These are phyloP conservation scores for Stenichneumon culpator DNA, from an alignment of 2,888 invertebrate species.

Conservation along the genomic window DNA sequence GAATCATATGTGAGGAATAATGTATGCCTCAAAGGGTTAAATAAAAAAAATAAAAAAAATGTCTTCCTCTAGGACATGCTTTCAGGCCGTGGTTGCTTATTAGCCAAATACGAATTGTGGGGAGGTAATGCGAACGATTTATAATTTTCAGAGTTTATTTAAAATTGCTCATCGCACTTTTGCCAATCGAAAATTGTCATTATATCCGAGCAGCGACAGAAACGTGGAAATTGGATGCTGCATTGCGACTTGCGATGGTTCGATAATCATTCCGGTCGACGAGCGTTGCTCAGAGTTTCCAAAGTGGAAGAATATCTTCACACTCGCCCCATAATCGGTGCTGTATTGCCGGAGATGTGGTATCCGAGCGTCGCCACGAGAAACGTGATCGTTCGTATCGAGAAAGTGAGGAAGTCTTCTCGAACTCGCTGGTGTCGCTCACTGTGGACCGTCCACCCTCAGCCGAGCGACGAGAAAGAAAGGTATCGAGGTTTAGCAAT, in stretches of 20 bases:
- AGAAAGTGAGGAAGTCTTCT: slow-evolving; percentile 59
- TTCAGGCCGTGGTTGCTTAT: too few species aligned
- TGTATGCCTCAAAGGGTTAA: too few species aligned
- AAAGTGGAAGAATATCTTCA: slow-evolving; percentile 13
- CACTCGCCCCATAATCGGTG: slow-evolving; percentile 30
- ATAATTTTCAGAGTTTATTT: too few species aligned
- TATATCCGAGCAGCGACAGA: not conserved
- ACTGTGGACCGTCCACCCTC: slow-evolving; percentile 33
- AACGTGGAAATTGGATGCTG: not conserved
- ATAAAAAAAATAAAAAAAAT: too few species aligned
- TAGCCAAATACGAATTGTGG: too few species aligned
- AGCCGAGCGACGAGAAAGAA: slow-evolving; percentile 21
- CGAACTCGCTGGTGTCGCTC: not conserved
- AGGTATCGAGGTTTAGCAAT: slow-evolving; percentile 25
- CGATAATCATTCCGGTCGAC: not conserved
- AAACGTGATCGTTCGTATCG: slow-evolving; percentile 54
- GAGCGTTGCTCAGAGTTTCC: not conserved
- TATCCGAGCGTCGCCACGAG: slow-evolving; percentile 47
- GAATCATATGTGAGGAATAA: too few species aligned
- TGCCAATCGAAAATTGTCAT: not conserved
- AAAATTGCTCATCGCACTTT: not conserved
- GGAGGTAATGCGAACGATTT: too few species aligned
- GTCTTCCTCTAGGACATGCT: too few species aligned
- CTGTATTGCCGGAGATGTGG: not conserved
- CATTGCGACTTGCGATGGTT: not conserved